Conservation (phyloP, 2,888 invertebrate species). For the Trichopria drosophilae region DNA sequence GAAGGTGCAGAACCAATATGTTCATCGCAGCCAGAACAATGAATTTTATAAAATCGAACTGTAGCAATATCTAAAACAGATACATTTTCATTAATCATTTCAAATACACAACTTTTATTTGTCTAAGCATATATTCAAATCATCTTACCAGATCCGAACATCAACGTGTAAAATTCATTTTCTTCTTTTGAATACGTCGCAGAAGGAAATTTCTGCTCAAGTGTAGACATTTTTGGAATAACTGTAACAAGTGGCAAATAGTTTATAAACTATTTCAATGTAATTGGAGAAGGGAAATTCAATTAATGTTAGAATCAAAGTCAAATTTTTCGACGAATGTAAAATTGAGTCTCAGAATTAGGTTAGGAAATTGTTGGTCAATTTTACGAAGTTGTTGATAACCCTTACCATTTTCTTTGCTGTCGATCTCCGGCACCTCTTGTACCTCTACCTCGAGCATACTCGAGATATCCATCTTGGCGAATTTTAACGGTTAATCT, state of each 20-base stretch:
- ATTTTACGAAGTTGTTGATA: no score
- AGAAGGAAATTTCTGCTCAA: conserved; percentile 11
- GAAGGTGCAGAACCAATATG: conserved; percentile 74
- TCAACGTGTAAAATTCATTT: conserved; percentile 46
- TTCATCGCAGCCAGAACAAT: conserved; percentile 75
- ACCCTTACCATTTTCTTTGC: conserved; percentile 48
- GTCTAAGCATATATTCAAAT: neutral
- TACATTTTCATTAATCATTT: no score
- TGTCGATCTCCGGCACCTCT: conserved; percentile 44
- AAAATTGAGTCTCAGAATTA: no score
- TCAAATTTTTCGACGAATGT: no score
- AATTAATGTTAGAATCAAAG: no score
- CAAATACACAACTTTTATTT: conserved; percentile 3
- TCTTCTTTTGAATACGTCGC: conserved; percentile 44
- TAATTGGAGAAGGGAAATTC: no score
- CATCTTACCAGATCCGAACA: conserved; percentile 49
- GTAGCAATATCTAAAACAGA: conserved; percentile 63
- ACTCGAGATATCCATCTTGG: conserved; percentile 52
- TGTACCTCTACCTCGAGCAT: conserved; percentile 55
- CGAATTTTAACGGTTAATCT: conserved; percentile 1
- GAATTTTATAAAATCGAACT: conserved; percentile 66
- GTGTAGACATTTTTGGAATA: no score
- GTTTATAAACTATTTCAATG: no score
- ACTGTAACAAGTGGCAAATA: no score
- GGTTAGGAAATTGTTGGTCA: no score